These are phyloP conservation scores for Huso huso DNA, from an alignment of 2,797 vertebrate genomes.

Conservation along the genomic window DNA sequence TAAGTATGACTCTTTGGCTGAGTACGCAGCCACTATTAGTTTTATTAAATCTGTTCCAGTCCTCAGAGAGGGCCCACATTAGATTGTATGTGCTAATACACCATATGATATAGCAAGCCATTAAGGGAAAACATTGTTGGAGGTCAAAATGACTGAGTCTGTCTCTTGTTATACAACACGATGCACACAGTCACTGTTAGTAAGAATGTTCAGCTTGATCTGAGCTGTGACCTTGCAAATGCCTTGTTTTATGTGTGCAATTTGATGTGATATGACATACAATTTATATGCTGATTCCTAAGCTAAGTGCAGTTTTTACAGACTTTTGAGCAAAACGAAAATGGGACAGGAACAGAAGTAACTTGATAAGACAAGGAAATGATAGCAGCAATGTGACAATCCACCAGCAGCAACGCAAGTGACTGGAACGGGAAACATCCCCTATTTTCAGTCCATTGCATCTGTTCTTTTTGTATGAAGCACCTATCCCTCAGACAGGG, in stretches of 20 bases:
- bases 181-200: constrained; percentile 14
- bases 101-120: constrained; percentile 37
- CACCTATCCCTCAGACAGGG: too few relatives aligned
- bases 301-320: constrained; percentile 12
- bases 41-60: constrained; percentile 59
- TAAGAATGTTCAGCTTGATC: not conserved
- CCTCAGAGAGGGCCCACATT: constrained; percentile 46
- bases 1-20: constrained; percentile 42
- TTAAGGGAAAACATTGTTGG: constrained; percentile 25
- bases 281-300: constrained; percentile 18
- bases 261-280: constrained; percentile 20
- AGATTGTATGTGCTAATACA: constrained; percentile 50
- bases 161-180: constrained; percentile 10
- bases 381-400: too few relatives aligned
- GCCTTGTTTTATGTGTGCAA: constrained; percentile 13
- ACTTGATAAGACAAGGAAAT: not conserved
- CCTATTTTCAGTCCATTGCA: too few relatives aligned
- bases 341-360: constrained; percentile 5
- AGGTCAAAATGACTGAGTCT: constrained; percentile 19
- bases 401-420: too few relatives aligned
- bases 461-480: too few relatives aligned
- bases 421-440: too few relatives aligned
- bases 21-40: constrained; percentile 51
- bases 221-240: constrained; percentile 30
- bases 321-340: constrained; percentile 11